phyloP scores from a whole-genome alignment of 2,888 invertebrate species.

The Drosophila helvetica region DNA sequence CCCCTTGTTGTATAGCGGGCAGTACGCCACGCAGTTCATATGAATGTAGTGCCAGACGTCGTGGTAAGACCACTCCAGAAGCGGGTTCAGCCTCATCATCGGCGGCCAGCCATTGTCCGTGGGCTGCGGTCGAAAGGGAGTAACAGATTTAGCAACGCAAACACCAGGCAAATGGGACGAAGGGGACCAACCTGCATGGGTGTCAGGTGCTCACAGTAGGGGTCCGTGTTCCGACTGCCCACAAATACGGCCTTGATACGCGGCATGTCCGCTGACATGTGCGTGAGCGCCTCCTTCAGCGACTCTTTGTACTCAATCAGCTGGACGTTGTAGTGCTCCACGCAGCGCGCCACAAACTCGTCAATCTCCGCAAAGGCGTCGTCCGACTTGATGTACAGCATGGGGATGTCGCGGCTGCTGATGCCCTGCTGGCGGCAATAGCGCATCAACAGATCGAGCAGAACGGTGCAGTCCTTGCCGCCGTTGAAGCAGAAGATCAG shows the following conservation, averaged over 20 bases:
- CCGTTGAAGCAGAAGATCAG: constrained; percentile 98
- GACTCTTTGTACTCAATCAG: constrained; percentile 88
- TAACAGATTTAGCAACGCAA: constrained; percentile 1
- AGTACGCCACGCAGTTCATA: constrained; percentile 92
- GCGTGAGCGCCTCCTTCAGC: constrained; percentile 89
- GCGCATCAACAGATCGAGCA: constrained; percentile 88
- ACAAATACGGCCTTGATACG: constrained; percentile 93
- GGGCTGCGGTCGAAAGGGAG: constrained; percentile 84
- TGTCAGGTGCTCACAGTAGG: constrained; percentile 88
- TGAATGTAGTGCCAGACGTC: constrained; percentile 96
- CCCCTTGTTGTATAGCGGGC: constrained; percentile 94
- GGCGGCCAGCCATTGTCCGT: constrained; percentile 97
- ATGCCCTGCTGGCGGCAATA: constrained; percentile 79
- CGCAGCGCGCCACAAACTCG: constrained; percentile 90
- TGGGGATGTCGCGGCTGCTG: constrained; percentile 85
- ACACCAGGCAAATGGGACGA: not conserved
- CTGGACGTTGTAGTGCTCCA: constrained; percentile 89
- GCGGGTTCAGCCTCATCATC: constrained; percentile 93
- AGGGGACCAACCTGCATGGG: constrained; percentile 87
- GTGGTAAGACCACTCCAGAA: constrained; percentile 95
- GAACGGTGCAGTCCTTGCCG: constrained; percentile 98
- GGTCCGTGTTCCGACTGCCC: constrained; percentile 96
- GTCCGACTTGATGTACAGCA: constrained; percentile 92
- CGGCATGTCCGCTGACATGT: constrained; percentile 86
- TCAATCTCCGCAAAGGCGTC: constrained; percentile 95